Evolutionary conservation across 2,888 invertebrate genomes (phyloP), one percentile per base, ranked within the genome.

Genomic region (Cheilosia grossa): DNA sequence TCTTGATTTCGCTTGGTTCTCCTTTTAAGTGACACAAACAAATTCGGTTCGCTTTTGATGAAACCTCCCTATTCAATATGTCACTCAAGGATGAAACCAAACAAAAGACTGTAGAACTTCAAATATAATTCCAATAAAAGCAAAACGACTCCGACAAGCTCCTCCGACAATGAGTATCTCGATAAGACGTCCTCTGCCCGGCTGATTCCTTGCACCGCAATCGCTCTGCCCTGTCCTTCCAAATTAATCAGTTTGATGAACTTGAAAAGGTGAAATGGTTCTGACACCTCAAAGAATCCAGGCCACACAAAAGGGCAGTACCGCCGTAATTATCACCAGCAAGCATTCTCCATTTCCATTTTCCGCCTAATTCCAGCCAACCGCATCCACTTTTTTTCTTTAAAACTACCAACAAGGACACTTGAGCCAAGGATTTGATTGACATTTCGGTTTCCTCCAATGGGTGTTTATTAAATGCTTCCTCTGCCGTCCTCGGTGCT

Each of bases 391-490:
- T 66, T 10, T 40, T 37, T 7, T 51, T 24, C n/a, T 10, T 15
- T 13, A 42, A 59, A 79, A 56, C 82, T 66, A 56, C 67, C 61
- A 79, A 80, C 82, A 70, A 72, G 70, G 59, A 72, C 66, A 77
- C 58, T 72, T 56, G 27, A 77, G 33, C 66, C 67, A 61, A 54
- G 72, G 81, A 72, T 85, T 85, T 85, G 81, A 85, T 75, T 85
- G 85, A 72, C 85, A 81, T 81, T 81, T 72, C 59, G 61, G 85
- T 72, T 70, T 61, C 75, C 72, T 75, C 40, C 66, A 67, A 67
- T 75, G 75, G 75, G 75, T 81, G 81, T 81, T 81, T 70, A 81
- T 83, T 69, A 83, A 74, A 74, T 53, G 83, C 80, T 75, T 79
- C 54, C 49, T 44, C 27, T 37, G 37, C 59, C 1, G 1, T 56